phyloP scores from a whole-genome alignment of 2,797 vertebrate species.

The Luscinia megarhynchos region DNA sequence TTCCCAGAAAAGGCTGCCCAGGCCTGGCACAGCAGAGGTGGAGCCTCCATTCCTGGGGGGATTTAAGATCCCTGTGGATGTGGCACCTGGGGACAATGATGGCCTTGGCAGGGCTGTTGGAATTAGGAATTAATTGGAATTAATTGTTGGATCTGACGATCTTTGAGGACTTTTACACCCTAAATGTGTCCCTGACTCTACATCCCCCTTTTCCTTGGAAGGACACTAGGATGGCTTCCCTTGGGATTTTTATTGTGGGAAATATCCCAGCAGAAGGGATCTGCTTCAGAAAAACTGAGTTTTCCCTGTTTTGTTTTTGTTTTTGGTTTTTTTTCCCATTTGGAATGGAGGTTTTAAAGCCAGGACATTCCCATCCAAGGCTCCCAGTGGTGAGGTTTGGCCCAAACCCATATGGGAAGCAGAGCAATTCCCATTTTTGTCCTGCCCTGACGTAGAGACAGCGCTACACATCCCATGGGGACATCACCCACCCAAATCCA shows the following conservation, averaged over 20 bases:
- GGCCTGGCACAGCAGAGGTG: not conserved
- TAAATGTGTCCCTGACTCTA: rapidly evolving
- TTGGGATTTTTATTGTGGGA: not conserved
- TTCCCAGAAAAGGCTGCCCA: not conserved
- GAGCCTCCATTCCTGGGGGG: not conserved
- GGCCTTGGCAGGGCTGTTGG: not conserved
- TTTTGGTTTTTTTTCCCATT: not conserved
- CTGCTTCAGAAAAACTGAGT: not conserved
- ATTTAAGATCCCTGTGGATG: not conserved
- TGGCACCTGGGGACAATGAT: rapidly evolving
- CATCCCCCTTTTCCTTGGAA: not conserved
- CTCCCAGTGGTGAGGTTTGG: not conserved
- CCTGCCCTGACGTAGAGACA: too few relatives aligned
- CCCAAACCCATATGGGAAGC: not conserved
- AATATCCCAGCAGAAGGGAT: not conserved
- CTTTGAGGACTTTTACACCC: not conserved
- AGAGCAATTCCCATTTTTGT: not conserved
- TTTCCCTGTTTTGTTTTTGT: not conserved
- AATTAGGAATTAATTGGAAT: too few relatives aligned
- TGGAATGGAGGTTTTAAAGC: not conserved
- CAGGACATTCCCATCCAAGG: not conserved
- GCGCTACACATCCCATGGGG: rapidly evolving
- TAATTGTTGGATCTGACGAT: rapidly evolving
- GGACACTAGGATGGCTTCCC: not conserved
- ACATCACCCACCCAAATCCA: not conserved